These are phyloP conservation scores for Macrobrachium rosenbergii DNA, from an alignment of 1,140 invertebrate genomes.

Conservation along the genomic window DNA sequence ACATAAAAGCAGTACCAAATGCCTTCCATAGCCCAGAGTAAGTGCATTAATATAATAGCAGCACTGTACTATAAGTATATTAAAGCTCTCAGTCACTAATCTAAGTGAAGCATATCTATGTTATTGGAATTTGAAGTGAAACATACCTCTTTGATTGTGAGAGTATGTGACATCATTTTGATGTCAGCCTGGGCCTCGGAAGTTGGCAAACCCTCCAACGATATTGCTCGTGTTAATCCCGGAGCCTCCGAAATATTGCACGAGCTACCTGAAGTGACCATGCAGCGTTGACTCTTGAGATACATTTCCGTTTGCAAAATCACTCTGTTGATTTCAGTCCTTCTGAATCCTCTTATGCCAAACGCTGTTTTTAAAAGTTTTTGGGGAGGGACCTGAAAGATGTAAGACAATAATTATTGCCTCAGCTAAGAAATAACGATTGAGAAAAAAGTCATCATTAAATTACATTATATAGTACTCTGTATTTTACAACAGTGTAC, in stretches of 20 bases:
- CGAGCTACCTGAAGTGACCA: constrained; percentile 73
- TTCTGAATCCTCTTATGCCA: constrained; percentile 90
- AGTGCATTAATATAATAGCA: too few relatives aligned
- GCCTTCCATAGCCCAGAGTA: too few relatives aligned
- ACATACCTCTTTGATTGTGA: constrained; percentile 90
- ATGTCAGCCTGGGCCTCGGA: constrained; percentile 93
- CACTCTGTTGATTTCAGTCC: constrained; percentile 90
- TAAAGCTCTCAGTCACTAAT: too few relatives aligned
- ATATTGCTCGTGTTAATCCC: constrained; percentile 82
- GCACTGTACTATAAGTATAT: too few relatives aligned
- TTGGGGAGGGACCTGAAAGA: constrained; percentile 78
- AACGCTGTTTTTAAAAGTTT: constrained; percentile 91
- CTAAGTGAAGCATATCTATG: neutral
- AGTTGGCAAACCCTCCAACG: constrained; percentile 88
- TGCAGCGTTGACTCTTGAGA: constrained; percentile 76
- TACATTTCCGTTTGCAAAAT: constrained; percentile 93
- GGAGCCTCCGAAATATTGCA: constrained; percentile 75
- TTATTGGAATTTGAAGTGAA: neutral
- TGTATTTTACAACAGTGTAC: neutral
- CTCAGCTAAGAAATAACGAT: neutral
- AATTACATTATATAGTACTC: neutral
- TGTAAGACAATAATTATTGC: constrained; percentile 67
- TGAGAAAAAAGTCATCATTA: neutral
- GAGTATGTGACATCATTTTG: constrained; percentile 92
- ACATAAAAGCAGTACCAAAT: too few relatives aligned